Percentiles rank a stretch among this genome's conserved stretches.
phyloP scores from a whole-genome alignment of 2,888 invertebrate genomes.

The Caenorhabditis auriculariae region DNA sequence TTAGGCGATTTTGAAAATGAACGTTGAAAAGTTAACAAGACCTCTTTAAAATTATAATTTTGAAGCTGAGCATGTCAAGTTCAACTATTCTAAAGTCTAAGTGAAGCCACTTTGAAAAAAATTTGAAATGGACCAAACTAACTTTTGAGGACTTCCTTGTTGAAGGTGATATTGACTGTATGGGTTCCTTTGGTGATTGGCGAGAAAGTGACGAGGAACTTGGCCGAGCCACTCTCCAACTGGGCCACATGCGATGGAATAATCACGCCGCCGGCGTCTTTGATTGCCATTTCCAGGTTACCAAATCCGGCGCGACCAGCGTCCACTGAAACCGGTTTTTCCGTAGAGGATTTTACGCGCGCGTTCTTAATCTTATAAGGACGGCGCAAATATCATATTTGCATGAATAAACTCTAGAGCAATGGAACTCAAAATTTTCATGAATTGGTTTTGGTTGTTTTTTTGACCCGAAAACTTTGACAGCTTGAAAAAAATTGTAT shows the following conservation, averaged over 20 bases:
- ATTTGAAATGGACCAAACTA: conserved; percentile 5
- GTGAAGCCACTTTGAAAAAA: not conserved
- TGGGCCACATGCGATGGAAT: conserved; percentile 63
- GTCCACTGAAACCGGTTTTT: conserved; percentile 73
- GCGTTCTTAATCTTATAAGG: no score
- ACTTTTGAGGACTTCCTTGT: conserved; percentile 74
- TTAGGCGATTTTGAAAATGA: no score
- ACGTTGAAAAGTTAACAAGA: not conserved
- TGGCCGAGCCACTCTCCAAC: conserved; percentile 63
- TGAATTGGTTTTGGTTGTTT: no score
- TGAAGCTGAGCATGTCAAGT: no score
- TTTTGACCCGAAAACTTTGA: no score
- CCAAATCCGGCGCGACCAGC: conserved; percentile 96
- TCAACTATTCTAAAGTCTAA: no score
- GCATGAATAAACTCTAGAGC: no score
- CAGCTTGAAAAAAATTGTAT: no score
- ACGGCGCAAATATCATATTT: no score
- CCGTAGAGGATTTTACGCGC: not conserved
- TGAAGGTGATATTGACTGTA: conserved; percentile 93
- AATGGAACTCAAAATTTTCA: no score
- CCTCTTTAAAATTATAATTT: no score
- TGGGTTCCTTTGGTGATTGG: conserved; percentile 92
- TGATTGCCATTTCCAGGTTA: conserved; percentile 87
- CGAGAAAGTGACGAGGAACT: conserved; percentile 91
- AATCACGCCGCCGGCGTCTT: conserved; percentile 81